Base-by-base conservation (phyloP, 2,113 vertebrate species). In the Mola mola region DNA sequence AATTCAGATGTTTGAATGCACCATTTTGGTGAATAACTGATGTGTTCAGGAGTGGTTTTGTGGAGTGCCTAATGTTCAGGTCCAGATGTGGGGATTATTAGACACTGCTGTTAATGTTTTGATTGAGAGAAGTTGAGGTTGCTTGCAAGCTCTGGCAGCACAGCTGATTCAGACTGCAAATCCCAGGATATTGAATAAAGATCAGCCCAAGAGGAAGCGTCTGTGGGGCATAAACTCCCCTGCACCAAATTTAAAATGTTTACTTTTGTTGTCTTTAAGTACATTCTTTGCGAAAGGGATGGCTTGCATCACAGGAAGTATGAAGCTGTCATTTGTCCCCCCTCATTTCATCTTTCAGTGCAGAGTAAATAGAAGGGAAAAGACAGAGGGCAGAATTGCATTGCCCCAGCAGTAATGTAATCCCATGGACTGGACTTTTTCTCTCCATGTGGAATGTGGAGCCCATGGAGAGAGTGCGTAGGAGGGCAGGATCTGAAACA, bases 111-210 rank as follows among this genome's bases (percentile, higher is more conserved):
- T 51, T 36, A 24, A 43, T 42, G 51, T 81, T 66, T 70, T 65
- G 62, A 67, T 68, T 15, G 15, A 48, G 19, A 57, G 31, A 78
- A 65, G 40, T 48, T 51, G 65, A 59, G 49, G 71, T 81, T 88
- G 81, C 89, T 90, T 90, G 48, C 90, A 91, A 86, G 59, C 82
- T 84, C 89, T 85, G 87, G 74, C 89, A 82, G 84, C 71, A 82
- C 66, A 82, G 61, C 78, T 78, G 74, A 91, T 84, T 89, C 82
- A 66, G 41, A 67, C 38, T 31, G 33, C 60, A 59, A 70, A 75
- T 67, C 46, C 25, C 50, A 59, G 60, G 47, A 73, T 73, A 69
- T 73, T 82, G 28, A 69, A 87, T 79, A 53, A 76, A 83, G 66
- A 75, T 78, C 58, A 41, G 25, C 43, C 42, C 50, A 28, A 69